Evolutionary conservation across 1,140 invertebrate species (phyloP).

Genomic region (Scylla paramamosain): DNA sequence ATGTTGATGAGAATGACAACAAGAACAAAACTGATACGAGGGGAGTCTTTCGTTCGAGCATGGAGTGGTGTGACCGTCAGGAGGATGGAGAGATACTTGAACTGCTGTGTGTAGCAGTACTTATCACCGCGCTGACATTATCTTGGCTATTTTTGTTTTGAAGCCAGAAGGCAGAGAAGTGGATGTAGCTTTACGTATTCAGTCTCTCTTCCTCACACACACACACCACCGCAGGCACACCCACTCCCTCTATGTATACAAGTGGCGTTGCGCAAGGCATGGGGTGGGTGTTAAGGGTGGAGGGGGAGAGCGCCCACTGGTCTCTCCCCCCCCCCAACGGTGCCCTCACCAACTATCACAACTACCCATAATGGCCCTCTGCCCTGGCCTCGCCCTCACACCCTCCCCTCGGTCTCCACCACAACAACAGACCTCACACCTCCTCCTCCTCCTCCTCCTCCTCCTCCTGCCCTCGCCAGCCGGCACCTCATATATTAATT

Average conservation of each 20-base stretch:
- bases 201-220: background rate
- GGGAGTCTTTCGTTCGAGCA: too few species aligned
- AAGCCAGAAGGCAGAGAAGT: too few species aligned
- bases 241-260: slow-evolving; percentile 21
- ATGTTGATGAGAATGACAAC: too few species aligned
- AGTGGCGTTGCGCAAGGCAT: background rate
- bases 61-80: too few species aligned
- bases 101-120: too few species aligned
- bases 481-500: slow-evolving; percentile 5
- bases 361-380: slow-evolving; percentile 20
- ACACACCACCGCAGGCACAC: slow-evolving; percentile 8
- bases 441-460: slow-evolving; percentile 13
- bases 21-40: too few species aligned
- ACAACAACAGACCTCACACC: slow-evolving; percentile 20
- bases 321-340: background rate
- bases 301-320: background rate
- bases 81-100: too few species aligned
- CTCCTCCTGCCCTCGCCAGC: background rate
- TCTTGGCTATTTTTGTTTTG: too few species aligned
- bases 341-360: slow-evolving; percentile 20
- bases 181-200: too few species aligned
- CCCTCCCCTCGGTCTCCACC: background rate
- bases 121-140: too few species aligned
- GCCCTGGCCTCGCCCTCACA: background rate
- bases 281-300: background rate